Base-by-base conservation (phyloP, 35 echinoderm and acorn worm species). In the Stichopus chloronotus region DNA sequence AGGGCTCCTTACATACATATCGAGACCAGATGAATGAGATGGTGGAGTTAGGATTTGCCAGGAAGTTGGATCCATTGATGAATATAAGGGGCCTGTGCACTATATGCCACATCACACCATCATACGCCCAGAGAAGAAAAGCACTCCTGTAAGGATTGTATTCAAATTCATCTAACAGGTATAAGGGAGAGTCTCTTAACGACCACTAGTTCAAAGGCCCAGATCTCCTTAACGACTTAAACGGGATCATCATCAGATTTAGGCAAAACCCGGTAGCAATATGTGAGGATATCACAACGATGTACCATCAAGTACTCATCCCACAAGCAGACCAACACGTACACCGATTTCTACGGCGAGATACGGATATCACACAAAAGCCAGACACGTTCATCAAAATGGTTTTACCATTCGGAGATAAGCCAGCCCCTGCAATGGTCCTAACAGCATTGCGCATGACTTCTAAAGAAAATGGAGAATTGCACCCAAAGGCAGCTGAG, bases 91-190 rank as follows among this genome's bases (percentile, higher is more conserved):
- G n/a, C 82, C 65, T 7, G 65, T 86, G 23, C 92, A 93, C 19
- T 93, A 87, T 60, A 14, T 93, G 10, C 59, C 92, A 58, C 92
- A 93, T 30, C 92, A 88, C 20, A n/a, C 81, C 8, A 65, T 93
- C 58, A 72, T 87, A 4, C n/a, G 92, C 12, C 14, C 81, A 8
- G 92, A 91, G 24, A 96, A 94, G 69, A 91, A 96, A 17, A 94
- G 59, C 13, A 94, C 95, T 78, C 95, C 92, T 84, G 76, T 96
- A 9, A 74, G 95, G 4, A 92, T 96, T 86, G 92, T 96, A 5
- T 43, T 43, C 30, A 43, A 95, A 92, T 14, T 95, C 94, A 0
- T 92, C 94, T 19, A 77, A 90, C 30, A 80, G 22, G 78, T 94
- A 92, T 25, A 63, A 82, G 43, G 90, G 89, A 14, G 65, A 88